Evolutionary conservation across 1,140 invertebrate genomes (phyloP), one percentile per base, ranked within the genome.

Genomic region (Eurosta solidaginis): DNA sequence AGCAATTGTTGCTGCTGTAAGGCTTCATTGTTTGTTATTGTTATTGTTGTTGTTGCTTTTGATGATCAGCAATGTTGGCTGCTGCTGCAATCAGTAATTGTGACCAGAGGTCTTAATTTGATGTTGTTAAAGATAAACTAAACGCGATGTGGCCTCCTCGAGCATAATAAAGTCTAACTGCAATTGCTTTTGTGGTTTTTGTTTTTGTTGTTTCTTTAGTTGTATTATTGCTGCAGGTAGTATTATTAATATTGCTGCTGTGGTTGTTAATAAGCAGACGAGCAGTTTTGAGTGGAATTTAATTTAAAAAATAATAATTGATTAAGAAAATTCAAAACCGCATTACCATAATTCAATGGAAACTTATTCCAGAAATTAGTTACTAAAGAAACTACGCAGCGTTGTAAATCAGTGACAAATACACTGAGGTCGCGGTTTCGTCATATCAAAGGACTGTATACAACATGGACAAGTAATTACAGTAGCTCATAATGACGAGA

Each of bases 41-140:
- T n/a, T n/a, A n/a, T n/a, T 20, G 14, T 59, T 33, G 27, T 33
- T 33, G 54, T 22, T 22, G 4, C 36, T 63, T 27, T 63, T 63
- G 54, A 12, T 22, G 10, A 54, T 27, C 25, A 54, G 27, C 25
- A 54, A 29, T 29, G 14, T 25, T 59, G 54, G 36, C 40, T 29
- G 59, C 59, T 68, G 59, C 59, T 68, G 59, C 59, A 68, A 40
- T 68, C 59, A 27, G 59, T 68, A 68, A 68, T 68, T 68, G 59
- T 68, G 59, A 40, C 59, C 59, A 68, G 59, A 68, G 59, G 59
- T 68, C 59, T 68, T 68, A 68, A 68, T 68, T 40, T 68, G 59
- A 68, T 68, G 59, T 68, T 68, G 59, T 68, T 68, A 68, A n/a
- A 36, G 59, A 68, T 68, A 68, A 68, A n/a, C 59, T 33, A 40